These are phyloP conservation scores for Corythornis vintsioides DNA, from an alignment of 2,113 vertebrate genomes.

Conservation along the genomic window DNA sequence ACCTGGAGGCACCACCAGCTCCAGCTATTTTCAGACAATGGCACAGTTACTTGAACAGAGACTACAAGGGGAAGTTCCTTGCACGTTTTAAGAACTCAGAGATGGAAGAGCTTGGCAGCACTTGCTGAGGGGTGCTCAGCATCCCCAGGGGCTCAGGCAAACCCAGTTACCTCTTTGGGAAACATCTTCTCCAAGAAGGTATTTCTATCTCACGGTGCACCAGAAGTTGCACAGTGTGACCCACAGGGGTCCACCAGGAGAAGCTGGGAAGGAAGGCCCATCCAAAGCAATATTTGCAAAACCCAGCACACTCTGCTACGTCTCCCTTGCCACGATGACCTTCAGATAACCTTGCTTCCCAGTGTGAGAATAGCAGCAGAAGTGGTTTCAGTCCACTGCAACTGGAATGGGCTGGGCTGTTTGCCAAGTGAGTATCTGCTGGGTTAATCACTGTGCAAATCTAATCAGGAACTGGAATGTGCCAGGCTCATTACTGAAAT, in stretches of 20 bases:
- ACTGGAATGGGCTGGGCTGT: constrained; percentile 51
- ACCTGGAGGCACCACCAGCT: neutral
- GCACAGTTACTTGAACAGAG: neutral
- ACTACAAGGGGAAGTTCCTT: neutral
- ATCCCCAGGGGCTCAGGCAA: neutral
- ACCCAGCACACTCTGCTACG: fast-evolving
- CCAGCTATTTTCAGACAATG: neutral
- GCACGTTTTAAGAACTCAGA: fast-evolving
- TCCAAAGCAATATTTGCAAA: neutral
- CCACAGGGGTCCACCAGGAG: neutral
- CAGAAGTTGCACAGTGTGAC: neutral
- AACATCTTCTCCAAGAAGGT: neutral
- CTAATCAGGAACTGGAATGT: constrained; percentile 67
- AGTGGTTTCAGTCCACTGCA: constrained; percentile 60
- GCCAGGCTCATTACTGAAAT: constrained; percentile 67
- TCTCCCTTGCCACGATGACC: neutral
- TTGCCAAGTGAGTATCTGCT: constrained; percentile 58
- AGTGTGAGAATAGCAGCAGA: constrained; percentile 1
- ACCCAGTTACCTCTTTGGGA: neutral
- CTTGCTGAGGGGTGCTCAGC: neutral
- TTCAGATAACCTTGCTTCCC: constrained; percentile 35
- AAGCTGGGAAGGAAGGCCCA: neutral
- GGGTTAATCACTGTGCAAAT: constrained; percentile 65
- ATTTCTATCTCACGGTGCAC: neutral
- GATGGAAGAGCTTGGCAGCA: neutral